Evolutionary conservation across 2,888 invertebrate genomes (phyloP), one percentile per base, ranked within the genome.

Genomic region (Trissoscelio sp.): DNA sequence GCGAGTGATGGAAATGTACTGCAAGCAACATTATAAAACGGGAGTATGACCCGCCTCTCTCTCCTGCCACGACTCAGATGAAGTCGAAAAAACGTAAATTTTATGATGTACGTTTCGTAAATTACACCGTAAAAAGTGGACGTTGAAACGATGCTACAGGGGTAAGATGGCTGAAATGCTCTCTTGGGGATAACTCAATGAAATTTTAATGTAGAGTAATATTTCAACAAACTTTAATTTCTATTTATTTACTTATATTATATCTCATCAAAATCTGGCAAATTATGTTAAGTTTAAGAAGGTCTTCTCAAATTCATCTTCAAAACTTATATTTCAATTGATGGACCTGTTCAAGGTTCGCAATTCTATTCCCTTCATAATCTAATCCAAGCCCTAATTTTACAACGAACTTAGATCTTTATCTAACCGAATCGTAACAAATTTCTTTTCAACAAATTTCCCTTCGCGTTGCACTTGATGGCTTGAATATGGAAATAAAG

Each of bases 1-100:
- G 79, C 69, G 79, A 79, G 79, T 79, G 70, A 75, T 83, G 83
- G 73, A 78, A 78, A 69, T 70, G 70, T 62, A 78, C 78, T 78
- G 78, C 78, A 34, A 53, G 69, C 44, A 60, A 78, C 70, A 70
- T 78, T 78, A 70, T 70, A 78, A 60, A 78, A 78, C 18, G 58
- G 16, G 37, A 66, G 31, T 55, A 74, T 64, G 46, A 64, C 64
- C 39, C 28, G 46, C 44, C 37, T 53, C 34, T 11, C 22, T 18
- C 31, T 57, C 31, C 55, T 24, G n/a, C 44, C 37, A 9, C 14
- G 31, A 4, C 46, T 11, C 51, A 72, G 72, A 60, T 60, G 72
- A 72, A 72, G 60, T 72, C 60, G 22, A 60, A 72, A 70, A 72
- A 72, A 72, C 60, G 48, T 34, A 58, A 70, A 72, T 62, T 72